phyloP scores from a whole-genome alignment of 2,797 vertebrate genomes.

The Nyctalus aviator region DNA sequence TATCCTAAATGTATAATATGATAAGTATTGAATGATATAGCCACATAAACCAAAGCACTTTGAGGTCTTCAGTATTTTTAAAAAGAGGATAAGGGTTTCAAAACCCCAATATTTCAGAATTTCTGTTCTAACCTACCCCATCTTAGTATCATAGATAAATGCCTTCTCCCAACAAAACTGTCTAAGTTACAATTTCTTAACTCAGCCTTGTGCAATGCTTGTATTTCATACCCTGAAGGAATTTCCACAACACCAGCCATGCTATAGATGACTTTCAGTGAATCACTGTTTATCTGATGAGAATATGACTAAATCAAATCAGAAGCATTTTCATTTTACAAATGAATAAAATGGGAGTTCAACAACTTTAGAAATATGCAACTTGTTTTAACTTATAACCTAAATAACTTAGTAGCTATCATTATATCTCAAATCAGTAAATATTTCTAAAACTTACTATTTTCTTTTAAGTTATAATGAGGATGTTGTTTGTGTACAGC shows the following conservation, averaged over 20 bases:
- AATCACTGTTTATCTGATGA: not conserved
- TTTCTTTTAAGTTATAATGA: not conserved
- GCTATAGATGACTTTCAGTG: not conserved
- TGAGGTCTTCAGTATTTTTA: not conserved
- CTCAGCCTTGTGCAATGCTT: too few relatives aligned
- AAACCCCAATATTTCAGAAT: not conserved
- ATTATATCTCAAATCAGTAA: not conserved
- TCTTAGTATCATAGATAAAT: not conserved
- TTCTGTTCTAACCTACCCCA: not conserved
- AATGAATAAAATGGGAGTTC: not conserved
- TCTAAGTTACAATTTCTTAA: not conserved
- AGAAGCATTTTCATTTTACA: not conserved
- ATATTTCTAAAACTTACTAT: not conserved
- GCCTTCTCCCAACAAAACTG: not conserved
- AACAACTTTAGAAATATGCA: not conserved
- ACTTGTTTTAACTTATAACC: not conserved
- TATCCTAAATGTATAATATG: not conserved
- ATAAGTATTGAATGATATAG: not conserved
- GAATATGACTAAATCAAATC: not conserved
- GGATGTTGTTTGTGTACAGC: not conserved
- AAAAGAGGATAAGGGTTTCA: not conserved
- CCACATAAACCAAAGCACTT: not conserved
- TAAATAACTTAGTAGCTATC: not conserved
- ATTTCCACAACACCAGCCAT: too few relatives aligned
- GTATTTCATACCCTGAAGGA: not conserved